phyloP scores from a whole-genome alignment of 2,888 invertebrate genomes.

The Troglohyphantes excavatus region DNA sequence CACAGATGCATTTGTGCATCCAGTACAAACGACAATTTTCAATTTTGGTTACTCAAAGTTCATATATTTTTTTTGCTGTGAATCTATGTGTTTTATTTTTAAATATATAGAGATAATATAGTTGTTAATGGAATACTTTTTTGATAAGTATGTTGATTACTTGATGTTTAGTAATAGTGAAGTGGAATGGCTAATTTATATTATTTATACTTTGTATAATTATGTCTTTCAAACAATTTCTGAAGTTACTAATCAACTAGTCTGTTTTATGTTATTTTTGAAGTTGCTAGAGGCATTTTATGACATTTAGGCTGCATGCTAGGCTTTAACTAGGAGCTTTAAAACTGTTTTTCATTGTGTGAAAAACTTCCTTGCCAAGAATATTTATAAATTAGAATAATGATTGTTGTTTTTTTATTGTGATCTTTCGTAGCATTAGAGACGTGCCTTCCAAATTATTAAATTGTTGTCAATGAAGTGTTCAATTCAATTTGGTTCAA shows the following conservation, averaged over 20 bases:
- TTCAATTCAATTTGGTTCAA: neutral
- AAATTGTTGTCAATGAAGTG: neutral
- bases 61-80: no score
- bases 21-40: no score
- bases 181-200: neutral
- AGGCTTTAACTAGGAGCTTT: no score
- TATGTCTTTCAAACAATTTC: constrained; percentile 13
- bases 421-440: neutral
- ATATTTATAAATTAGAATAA: neutral
- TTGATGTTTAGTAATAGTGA: no score
- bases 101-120: no score
- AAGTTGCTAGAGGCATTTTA: neutral
- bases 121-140: no score
- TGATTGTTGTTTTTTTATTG: neutral
- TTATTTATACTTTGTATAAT: no score
- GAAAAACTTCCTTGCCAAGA: neutral
- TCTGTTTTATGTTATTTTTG: neutral
- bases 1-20: no score
- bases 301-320: no score
- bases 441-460: neutral
- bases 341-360: neutral
- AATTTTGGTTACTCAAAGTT: no score
- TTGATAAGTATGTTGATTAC: no score
- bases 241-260: neutral
- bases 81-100: no score